Evolutionary conservation across 2,888 invertebrate species (phyloP).

Genomic region (Sesia apiformis): DNA sequence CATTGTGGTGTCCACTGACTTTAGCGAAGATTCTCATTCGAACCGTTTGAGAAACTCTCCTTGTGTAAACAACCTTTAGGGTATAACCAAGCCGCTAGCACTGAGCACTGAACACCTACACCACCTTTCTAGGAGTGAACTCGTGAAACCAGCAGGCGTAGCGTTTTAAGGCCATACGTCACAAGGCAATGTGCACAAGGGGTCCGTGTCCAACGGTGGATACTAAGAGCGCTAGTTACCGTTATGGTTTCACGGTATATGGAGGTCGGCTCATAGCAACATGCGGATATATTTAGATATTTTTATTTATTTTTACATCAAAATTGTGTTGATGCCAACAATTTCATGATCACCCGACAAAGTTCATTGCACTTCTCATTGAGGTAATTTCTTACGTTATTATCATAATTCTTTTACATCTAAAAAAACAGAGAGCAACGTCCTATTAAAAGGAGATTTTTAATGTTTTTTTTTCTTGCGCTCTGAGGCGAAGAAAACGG

Average conservation of each 20-base stretch:
- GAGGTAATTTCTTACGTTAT: conserved; percentile 3
- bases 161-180: not conserved
- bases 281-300: not conserved
- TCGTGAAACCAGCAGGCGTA: too few relatives aligned
- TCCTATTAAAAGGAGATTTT: conserved; percentile 2
- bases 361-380: conserved; percentile 11
- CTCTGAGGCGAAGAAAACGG: not conserved
- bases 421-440: conserved; percentile 6
- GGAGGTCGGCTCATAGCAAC: not conserved
- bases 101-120: too few relatives aligned
- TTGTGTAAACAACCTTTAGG: too few relatives aligned
- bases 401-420: not conserved
- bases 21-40: too few relatives aligned
- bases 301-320: conserved; percentile 5
- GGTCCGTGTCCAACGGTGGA: too few relatives aligned
- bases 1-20: too few relatives aligned
- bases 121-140: too few relatives aligned
- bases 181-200: not conserved
- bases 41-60: too few relatives aligned
- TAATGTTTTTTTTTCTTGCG: not conserved
- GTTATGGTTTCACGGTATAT: not conserved
- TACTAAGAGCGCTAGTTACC: not conserved
- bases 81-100: too few relatives aligned
- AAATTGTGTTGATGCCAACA: conserved; percentile 11
- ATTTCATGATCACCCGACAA: conserved; percentile 5